Evolutionary conservation across 2,113 vertebrate genomes (phyloP).

Genomic region (human (Homo sapiens)): GRCh38 chr15:101270001-101270500

Average conservation of each 20-base stretch:
- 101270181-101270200: not conserved
- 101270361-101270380: no score
- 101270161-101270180: not conserved
- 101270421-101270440: no score
- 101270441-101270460: no score
- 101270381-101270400: no score
- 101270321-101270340: no score
- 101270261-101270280: not conserved
- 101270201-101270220: not conserved
- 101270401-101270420: no score
- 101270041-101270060: not conserved
- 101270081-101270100: not conserved
- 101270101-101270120: not conserved
- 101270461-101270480: no score
- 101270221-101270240: not conserved
- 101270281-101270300: not conserved
- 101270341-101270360: no score
- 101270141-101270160: not conserved
- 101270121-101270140: not conserved
- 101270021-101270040: not conserved
- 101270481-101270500: no score
- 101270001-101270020: not conserved
- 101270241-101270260: not conserved
- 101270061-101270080: not conserved
- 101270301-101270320: no score